These are phyloP conservation scores for Isurus oxyrinchus DNA, from an alignment of 2,113 vertebrate species.

Conservation along the genomic window DNA sequence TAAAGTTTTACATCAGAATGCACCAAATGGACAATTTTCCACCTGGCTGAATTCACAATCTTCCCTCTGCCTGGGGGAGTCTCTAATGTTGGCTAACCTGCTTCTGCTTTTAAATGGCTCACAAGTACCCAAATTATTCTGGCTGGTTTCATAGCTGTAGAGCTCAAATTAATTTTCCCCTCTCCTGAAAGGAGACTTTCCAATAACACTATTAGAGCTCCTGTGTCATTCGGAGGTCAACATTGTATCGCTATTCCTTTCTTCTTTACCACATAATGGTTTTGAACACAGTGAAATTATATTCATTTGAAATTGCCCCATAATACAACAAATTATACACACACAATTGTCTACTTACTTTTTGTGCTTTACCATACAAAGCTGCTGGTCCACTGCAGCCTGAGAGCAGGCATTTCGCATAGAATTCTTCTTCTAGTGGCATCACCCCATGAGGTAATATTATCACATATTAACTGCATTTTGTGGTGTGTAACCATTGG, in stretches of 20 bases:
- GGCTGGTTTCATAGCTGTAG: neutral
- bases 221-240: neutral
- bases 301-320: neutral
- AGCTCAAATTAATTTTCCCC: neutral
- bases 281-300: neutral
- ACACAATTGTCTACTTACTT: neutral
- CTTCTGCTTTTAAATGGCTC: neutral
- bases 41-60: conserved; percentile 21
- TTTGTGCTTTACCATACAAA: neutral
- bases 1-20: neutral
- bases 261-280: neutral
- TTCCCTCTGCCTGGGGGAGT: neutral
- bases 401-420: neutral
- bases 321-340: neutral
- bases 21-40: conserved; percentile 20
- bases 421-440: neutral
- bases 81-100: neutral
- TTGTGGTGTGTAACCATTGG: neutral
- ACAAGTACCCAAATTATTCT: conserved; percentile 14
- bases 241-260: neutral
- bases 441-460: neutral
- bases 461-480: neutral
- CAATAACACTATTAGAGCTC: neutral
- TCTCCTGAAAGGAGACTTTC: neutral
- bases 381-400: neutral